Evolutionary conservation across 1,140 invertebrate species (phyloP), one percentile per base, ranked within the genome.

Genomic region (Heliconius himera): DNA sequence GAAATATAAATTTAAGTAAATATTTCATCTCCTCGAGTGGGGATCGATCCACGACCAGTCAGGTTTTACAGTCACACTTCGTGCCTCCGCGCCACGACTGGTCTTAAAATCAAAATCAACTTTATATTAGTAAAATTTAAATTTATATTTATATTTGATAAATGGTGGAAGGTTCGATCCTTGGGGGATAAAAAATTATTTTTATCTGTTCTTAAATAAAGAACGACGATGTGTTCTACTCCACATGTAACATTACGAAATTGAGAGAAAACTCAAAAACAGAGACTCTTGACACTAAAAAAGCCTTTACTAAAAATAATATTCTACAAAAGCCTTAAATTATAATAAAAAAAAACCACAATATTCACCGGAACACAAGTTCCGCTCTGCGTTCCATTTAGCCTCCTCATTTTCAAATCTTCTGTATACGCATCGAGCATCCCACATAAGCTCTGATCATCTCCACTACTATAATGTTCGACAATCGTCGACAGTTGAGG

Each of bases 401-500:
- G 11, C 5, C 22, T 85, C 66, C 82, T 87, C 11, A 79, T 29
- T 70, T 80, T 87, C 33, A 88, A 80, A 72, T 87, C 87, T 2
- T 66, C 2, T 1, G 90, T 91, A 49, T 94, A 93, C 0, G 79
- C 46, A 70, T 94, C 92, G 16, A 94, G 73, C 87, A 93, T 89
- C 1, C 72, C 79, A 60, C 92, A 94, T 22, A 94, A 78, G 76
- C 91, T 87, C 29, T 85, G 78, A 41, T 82, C 81, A 6, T 73
- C 80, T 49, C 75, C 75, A 8, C 74, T 83, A 5, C 83, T 83
- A 49, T 90, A 90, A 79, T 91, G 86, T 70, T 94, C 92, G 2
- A 92, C 87, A 13, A 94, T 90, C 4, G 91, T 89, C 8, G 92
- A 93, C 51, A 94, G 70, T 76, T 94, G 92, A 0, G 92, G 92